Base-by-base conservation (phyloP, 2,888 invertebrate species). In the Hyppa rectilinea region DNA sequence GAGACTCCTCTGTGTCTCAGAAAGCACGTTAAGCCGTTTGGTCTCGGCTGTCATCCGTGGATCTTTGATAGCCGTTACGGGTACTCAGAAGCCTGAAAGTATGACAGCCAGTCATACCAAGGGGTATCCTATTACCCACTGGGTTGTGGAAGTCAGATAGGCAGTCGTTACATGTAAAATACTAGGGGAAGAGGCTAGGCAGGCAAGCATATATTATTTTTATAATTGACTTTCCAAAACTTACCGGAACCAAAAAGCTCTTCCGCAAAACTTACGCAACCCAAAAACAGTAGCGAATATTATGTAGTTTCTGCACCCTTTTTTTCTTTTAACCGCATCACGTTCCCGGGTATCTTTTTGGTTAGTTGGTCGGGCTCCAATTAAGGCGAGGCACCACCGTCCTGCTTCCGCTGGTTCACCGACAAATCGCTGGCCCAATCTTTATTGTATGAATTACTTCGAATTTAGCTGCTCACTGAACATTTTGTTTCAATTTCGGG, bases 301-400 rank as follows among this genome's bases (percentile, higher is more conserved):
- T 76, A 80, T 77, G 9, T 75, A 75, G 79, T 71, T 78, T 62
- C 63, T 61, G 9, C 31, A 76, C 53, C 58, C 87, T 82, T 88
- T 89, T n/a, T 84, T 87, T 88, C 87, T 69, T 77, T 91, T 87
- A 90, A 90, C 84, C 89, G 87, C 90, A 91, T 92, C 91, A 92
- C 90, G 79, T 83, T 83, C 81, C 78, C 81, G 78, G 86, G 82
- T 88, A 89, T 91, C 89, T 89, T 92, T 92, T 92, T 89, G 84
- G 87, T 80, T 60, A 93, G 90, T 94, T 94, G 92, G 93, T 93
- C 89, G 87, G 86, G 76, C 84, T 91, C 94, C 94, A 95, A 95
- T 94, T 94, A 94, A 92, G 90, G 88, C 87, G 91, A 89, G 91
- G 91, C 90, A 89, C 89, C 90, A 80, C 85, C 88, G 85, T 86